A percentile compares a stretch with the other conserved stretches of the same genome.
phyloP scores from a whole-genome alignment of 2,888 invertebrate species.

The Agelastica alni region DNA sequence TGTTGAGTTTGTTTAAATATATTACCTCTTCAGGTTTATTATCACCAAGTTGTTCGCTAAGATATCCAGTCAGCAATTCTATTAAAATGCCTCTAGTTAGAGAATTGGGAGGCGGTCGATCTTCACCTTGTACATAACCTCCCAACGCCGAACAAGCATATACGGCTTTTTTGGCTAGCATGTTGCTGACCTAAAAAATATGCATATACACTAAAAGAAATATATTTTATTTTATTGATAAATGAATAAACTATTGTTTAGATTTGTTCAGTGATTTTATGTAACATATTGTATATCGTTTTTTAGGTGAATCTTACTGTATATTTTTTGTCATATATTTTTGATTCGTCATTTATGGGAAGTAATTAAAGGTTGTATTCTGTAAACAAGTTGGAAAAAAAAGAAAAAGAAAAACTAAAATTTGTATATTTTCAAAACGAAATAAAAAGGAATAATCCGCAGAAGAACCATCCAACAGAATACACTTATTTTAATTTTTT shows the following conservation, averaged over 20 bases:
- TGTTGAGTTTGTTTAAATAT: neutral
- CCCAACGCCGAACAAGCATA: slow-evolving; percentile 82
- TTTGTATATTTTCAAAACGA: too few relatives aligned
- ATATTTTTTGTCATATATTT: too few relatives aligned
- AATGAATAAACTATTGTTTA: neutral
- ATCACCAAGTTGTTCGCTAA: slow-evolving; percentile 76
- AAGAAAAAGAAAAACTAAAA: too few relatives aligned
- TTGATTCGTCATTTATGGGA: neutral
- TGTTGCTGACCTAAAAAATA: slow-evolving; percentile 66
- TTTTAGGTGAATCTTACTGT: too few relatives aligned
- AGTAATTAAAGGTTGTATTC: slow-evolving; percentile 54
- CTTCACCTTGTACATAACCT: slow-evolving; percentile 63
- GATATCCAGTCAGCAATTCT: slow-evolving; percentile 82
- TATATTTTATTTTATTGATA: neutral
- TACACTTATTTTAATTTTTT: too few relatives aligned
- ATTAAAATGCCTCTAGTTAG: slow-evolving; percentile 63
- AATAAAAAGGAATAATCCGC: too few relatives aligned
- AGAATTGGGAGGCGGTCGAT: slow-evolving; percentile 62
- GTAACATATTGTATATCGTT: too few relatives aligned
- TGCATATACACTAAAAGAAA: neutral
- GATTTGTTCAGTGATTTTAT: too few relatives aligned
- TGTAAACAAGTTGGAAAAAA: too few relatives aligned
- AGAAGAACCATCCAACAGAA: too few relatives aligned
- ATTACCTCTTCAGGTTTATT: slow-evolving; percentile 74
- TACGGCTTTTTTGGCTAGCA: slow-evolving; percentile 85